Evolutionary conservation across 2,888 invertebrate genomes (phyloP).

Genomic region (Antheraea assamensis): DNA sequence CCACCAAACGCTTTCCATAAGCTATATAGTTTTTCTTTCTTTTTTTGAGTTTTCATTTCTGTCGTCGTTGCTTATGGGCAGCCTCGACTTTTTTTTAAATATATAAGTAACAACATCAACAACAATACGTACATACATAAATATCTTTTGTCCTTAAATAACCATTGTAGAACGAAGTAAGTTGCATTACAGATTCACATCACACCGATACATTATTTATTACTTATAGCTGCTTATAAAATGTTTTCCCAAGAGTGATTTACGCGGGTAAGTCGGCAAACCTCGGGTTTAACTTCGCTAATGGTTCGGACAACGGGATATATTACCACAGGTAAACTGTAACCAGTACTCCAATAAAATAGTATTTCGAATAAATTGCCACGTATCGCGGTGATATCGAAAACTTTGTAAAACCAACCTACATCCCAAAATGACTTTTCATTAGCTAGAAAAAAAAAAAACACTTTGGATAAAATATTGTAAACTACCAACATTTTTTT

Average conservation of each 20-base stretch:
- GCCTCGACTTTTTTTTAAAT: too few species aligned
- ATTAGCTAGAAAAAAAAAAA: too few species aligned
- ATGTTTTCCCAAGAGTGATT: conserved; percentile 42
- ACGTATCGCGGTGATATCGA: background rate
- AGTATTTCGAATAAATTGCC: background rate
- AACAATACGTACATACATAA: too few species aligned
- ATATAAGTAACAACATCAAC: too few species aligned
- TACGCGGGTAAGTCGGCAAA: conserved; percentile 49
- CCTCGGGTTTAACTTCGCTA: conserved; percentile 63
- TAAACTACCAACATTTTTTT: too few species aligned
- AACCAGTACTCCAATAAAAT: conserved; percentile 3
- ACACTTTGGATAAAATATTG: too few species aligned
- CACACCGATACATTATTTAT: conserved; percentile 23
- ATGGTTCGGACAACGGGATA: conserved; percentile 58
- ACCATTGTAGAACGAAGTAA: conserved; percentile 14
- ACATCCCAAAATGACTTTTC: too few species aligned
- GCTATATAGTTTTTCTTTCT: too few species aligned
- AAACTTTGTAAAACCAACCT: background rate
- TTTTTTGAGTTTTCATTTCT: too few species aligned
- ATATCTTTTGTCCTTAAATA: too few species aligned
- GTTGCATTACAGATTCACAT: conserved; percentile 19
- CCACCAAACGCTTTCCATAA: too few species aligned
- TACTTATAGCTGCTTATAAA: conserved; percentile 23
- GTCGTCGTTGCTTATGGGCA: too few species aligned
- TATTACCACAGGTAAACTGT: conserved; percentile 15